Conservation (phyloP, 2,888 invertebrate genomes). For the Quadroppia sp. region DNA sequence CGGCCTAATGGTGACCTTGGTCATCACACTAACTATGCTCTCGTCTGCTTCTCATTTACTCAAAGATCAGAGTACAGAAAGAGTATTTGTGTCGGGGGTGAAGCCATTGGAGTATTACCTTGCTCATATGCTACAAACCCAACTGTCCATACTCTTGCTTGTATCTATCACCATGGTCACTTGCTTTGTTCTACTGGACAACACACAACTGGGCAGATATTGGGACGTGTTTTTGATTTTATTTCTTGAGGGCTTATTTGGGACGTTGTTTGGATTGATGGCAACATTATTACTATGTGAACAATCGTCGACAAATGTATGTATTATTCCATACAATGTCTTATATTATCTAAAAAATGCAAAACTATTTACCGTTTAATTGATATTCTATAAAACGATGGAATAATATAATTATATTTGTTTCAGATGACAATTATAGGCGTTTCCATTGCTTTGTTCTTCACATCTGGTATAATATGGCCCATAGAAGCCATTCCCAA, state of each 20-base stretch:
- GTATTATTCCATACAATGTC: neutral
- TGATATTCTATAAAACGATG: no score
- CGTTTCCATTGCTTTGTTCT: constrained; percentile 29
- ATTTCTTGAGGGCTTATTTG: constrained; percentile 82
- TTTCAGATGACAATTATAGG: constrained; percentile 21
- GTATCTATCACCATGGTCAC: constrained; percentile 74
- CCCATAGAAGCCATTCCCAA: constrained; percentile 32
- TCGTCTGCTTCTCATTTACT: constrained; percentile 84
- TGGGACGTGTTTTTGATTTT: constrained; percentile 77
- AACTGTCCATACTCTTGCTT: constrained; percentile 92
- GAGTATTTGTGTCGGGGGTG: constrained; percentile 62
- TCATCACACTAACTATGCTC: constrained; percentile 92
- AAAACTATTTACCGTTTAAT: no score
- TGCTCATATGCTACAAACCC: constrained; percentile 67
- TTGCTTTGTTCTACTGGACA: constrained; percentile 82
- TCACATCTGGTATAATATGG: constrained; percentile 37
- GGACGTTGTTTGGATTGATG: constrained; percentile 93
- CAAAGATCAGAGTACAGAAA: constrained; percentile 84
- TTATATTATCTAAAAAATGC: neutral
- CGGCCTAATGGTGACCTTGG: constrained; percentile 76
- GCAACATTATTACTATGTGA: constrained; percentile 86
- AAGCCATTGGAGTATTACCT: constrained; percentile 53
- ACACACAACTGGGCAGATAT: constrained; percentile 81
- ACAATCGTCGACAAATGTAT: neutral
- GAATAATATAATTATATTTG: neutral